Base-by-base conservation (phyloP, 1,140 invertebrate genomes). In the Nephila pilipes region DNA sequence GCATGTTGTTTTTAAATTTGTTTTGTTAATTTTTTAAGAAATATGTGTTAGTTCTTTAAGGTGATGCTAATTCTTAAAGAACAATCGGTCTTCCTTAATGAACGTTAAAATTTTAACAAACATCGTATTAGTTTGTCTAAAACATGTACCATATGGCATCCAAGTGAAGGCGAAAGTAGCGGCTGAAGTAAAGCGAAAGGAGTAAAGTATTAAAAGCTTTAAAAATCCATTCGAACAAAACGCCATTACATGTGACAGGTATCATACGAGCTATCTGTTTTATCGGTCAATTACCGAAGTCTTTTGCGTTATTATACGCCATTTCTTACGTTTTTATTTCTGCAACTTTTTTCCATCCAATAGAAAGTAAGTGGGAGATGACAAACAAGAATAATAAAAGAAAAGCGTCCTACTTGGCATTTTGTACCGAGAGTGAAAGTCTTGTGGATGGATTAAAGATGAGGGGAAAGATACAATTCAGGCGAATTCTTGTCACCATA, bases 381-480 rank as follows among this genome's bases (percentile, higher is more conserved):
- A 75, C 29, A 75, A 18, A 36, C n/a, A 75, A 75, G 25, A 75
- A 75, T n/a, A 14, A 65, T 25, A n/a, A 32, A 75, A 69, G 29
- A 69, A 69, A 32, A 16, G 5, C 29, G 69, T 75, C 69, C 63
- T 4, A 75, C 29, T 75, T 75, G 46, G 69, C 32, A 29, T 75
- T 75, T 75, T 25, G 63, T 12, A 14, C 63, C 10, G 63, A n/a
- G 69, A 55, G 46, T 83, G 80, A 83, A 83, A 83, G 80, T 83
- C n/a, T 4, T 46, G 38, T 46, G 80, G n/a, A 46, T 14, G 80
- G 80, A 83, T 83, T 83, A 55, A 83, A 83, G 80, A 83, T 83
- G 80, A 46, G 80, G 54, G 18, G 46, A 46, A 55, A 46, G 80
- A 83, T 83, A 83, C 80, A 46, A 83, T 83, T 83, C 36, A 83